Evolutionary conservation across 1,140 invertebrate species (phyloP), one percentile per base, ranked within the genome.

Genomic region (Caenorhabditis remanei): DNA sequence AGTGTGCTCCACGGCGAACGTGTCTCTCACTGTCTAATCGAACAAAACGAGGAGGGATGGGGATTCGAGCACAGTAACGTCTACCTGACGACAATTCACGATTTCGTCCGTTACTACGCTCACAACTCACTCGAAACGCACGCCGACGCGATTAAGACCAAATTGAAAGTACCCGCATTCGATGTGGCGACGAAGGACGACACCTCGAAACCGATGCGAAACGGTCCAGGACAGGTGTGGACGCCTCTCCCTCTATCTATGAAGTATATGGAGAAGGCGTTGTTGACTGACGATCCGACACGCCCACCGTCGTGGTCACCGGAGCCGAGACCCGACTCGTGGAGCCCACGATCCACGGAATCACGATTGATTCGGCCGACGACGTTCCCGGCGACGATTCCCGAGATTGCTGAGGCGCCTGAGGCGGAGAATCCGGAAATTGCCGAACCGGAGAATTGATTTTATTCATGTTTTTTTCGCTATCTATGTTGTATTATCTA

Each of bases 21-120:
- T 50, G 46, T 79, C 46, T 79, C 71, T 13, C 71, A 79, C 13
- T 79, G 71, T 79, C 71, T 79, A 16, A 79, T 79, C 21, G 71
- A 79, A 24, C 71, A 79, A 50, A 79, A 79, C 71, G 71, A 79
- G 21, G 71, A 79, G 16, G 71, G 71, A 21, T 79, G 71, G 71
- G 71, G 71, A 50, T 79, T 79, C 71, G 71, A 79, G 11, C 71
- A 79, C 40, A 50, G 46, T n/a, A 79, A 79, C n/a, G 46, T 79
- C n/a, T 79, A 79, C n/a, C 46, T 79, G 71, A 79, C 71, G 14
- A 79, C 71, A 5, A 79, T 79, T 19, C 4, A 9, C 7, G 71
- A 79, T 24, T 79, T 79, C 14, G 71, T 79, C 21, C 43, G 71
- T 5, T 79, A 79, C 46, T 79, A 79, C 71, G n/a, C 71, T 50